Conservation (phyloP, 2,888 invertebrate genomes). For the Calameuta idolon region DNA sequence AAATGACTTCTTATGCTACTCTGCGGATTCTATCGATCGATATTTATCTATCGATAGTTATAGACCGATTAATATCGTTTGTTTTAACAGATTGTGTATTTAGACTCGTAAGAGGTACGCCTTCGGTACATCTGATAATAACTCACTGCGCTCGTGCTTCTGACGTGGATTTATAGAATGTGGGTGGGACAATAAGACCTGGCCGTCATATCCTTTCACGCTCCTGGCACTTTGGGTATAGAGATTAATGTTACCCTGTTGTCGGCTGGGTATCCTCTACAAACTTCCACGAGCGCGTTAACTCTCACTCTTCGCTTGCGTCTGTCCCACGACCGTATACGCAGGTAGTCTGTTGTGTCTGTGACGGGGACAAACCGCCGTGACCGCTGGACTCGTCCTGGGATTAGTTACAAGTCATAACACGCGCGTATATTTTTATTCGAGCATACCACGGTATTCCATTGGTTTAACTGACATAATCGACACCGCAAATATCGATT, state of each 20-base stretch:
- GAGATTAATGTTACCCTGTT: background rate
- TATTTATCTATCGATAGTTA: background rate
- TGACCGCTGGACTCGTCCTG: background rate
- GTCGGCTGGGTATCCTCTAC: background rate
- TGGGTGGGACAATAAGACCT: background rate
- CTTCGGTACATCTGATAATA: background rate
- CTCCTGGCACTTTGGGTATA: background rate
- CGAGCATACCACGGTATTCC: background rate
- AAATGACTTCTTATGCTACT: background rate
- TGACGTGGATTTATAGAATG: background rate
- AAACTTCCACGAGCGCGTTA: background rate
- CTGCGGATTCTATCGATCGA: background rate
- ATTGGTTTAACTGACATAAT: background rate
- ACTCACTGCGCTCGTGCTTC: background rate
- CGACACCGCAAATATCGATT: background rate
- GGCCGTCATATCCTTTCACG: background rate
- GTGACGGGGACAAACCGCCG: background rate
- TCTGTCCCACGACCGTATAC: background rate
- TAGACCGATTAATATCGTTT: background rate
- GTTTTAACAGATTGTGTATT: background rate
- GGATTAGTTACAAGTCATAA: background rate
- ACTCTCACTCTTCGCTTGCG: background rate
- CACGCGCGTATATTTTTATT: background rate
- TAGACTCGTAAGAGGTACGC: background rate
- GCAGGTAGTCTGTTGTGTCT: background rate